Percentiles rank a stretch among this genome's conserved stretches.
phyloP scores from a whole-genome alignment of 2,113 vertebrate species.

The Dipodomys spectabilis region DNA sequence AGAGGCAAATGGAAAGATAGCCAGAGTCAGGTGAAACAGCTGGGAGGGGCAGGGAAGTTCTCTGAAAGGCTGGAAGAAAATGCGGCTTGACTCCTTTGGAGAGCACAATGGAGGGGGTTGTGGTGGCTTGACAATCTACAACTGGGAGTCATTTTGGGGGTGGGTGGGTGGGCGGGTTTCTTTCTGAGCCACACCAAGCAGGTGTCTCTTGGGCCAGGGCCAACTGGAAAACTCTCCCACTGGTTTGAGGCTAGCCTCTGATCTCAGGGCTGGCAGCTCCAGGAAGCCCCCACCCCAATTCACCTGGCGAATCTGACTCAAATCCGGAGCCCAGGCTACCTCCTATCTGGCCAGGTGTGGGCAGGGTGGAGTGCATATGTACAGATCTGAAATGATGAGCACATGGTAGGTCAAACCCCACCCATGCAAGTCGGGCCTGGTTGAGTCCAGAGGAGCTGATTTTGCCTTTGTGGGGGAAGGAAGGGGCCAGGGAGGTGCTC shows the following conservation, averaged over 20 bases:
- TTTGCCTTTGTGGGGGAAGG: neutral
- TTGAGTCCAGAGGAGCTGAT: neutral
- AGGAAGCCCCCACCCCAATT: constrained; percentile 45
- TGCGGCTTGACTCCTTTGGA: neutral
- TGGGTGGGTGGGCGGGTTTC: neutral
- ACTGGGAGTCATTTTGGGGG: neutral
- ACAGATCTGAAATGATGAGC: constrained; percentile 61
- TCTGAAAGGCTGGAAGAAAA: neutral
- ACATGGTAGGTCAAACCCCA: constrained; percentile 12
- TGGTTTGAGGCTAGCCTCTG: neutral
- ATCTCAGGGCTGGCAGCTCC: constrained; percentile 54
- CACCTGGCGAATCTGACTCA: constrained; percentile 45
- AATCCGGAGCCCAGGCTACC: neutral
- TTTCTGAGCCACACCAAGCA: constrained; percentile 54
- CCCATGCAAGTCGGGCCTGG: neutral
- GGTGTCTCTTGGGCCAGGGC: constrained; percentile 42
- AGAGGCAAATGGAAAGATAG: neutral
- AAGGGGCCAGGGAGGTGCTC: neutral
- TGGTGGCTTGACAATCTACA: constrained; percentile 7
- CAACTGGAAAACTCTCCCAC: constrained; percentile 46
- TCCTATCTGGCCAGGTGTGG: constrained; percentile 49
- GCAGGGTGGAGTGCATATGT: neutral
- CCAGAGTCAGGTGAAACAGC: neutral
- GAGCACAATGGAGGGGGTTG: neutral
- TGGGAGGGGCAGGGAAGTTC: neutral